Evolutionary conservation across 2,797 vertebrate species (phyloP), one percentile per base, ranked within the genome.

Genomic region (Diplodus puntazzo): DNA sequence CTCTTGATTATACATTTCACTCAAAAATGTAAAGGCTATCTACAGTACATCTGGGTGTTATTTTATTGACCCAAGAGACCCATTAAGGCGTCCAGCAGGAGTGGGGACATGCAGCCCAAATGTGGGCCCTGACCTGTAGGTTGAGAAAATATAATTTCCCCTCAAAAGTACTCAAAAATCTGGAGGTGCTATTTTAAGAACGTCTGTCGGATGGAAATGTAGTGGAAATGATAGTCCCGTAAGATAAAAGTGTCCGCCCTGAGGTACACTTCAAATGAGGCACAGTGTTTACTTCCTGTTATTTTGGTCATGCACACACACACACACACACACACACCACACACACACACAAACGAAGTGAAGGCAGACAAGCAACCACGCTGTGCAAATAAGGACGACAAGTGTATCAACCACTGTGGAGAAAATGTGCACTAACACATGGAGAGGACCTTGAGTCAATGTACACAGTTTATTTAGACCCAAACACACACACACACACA

Each of bases 391-490:
- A 76, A 70, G 16, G 69, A 49, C 43, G 67, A 50, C 45, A 75
- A 30, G 52, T 43, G 23, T 25, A 13, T 59, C 20, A 3, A 55
- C 61, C 27, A 39, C 30, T 25, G 30, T 34, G 59, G 48, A 11
- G n/a, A 54, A 57, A 78, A 78, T 61, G 69, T 73, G 60, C 61
- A 71, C 69, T 18, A 73, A 54, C 43, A 65, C 73, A 73, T 3
- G 14, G 20, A 34, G 25, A 43, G 9, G 12, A 72, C 46, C 75
- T 52, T 27, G 18, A 43, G 69, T 69, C 39, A 71, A 43, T 55
- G 49, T 73, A 74, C 50, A 53, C 62, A 57, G 46, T 80, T 73
- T 76, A 81, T 77, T 68, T 59, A 58, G 50, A 73, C 63, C 62
- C 73, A 75, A 59, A 34, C 30, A 34, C 30, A 34, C 30, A 34